A percentile compares a stretch with the other conserved stretches of the same genome.
phyloP scores from a whole-genome alignment of 2,888 invertebrate species.

The Eudemis profundana region DNA sequence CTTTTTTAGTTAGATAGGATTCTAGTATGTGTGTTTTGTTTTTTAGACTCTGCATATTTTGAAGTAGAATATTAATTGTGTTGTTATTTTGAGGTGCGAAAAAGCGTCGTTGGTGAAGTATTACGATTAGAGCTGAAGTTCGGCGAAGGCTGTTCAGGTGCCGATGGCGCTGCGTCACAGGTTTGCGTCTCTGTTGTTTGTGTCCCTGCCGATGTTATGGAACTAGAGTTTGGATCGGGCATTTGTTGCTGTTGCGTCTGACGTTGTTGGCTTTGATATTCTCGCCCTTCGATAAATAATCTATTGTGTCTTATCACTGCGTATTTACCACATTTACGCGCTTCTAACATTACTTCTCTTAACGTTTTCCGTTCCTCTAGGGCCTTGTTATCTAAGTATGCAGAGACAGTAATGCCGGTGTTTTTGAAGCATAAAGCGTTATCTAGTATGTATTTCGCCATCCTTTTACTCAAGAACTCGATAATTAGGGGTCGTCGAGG shows the following conservation, averaged over 20 bases:
- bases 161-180: too few relatives aligned
- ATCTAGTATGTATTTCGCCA: background rate
- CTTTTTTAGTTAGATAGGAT: background rate
- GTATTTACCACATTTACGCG: background rate
- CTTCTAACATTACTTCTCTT: background rate
- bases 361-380: background rate
- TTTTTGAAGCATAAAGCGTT: background rate
- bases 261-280: too few relatives aligned
- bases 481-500: background rate
- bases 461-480: background rate
- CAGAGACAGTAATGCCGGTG: background rate
- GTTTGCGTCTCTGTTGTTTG: too few relatives aligned
- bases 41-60: background rate
- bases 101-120: background rate
- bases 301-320: background rate
- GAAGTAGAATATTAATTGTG: background rate
- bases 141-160: background rate
- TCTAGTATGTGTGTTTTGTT: background rate
- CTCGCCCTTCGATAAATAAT: background rate
- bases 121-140: background rate
- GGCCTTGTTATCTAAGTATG: background rate
- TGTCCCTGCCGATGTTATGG: too few relatives aligned
- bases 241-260: too few relatives aligned
- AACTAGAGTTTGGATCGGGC: background rate
- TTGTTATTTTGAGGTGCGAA: background rate